These are phyloP conservation scores for Numenius arquata DNA, from an alignment of 2,113 vertebrate genomes.

Conservation along the genomic window DNA sequence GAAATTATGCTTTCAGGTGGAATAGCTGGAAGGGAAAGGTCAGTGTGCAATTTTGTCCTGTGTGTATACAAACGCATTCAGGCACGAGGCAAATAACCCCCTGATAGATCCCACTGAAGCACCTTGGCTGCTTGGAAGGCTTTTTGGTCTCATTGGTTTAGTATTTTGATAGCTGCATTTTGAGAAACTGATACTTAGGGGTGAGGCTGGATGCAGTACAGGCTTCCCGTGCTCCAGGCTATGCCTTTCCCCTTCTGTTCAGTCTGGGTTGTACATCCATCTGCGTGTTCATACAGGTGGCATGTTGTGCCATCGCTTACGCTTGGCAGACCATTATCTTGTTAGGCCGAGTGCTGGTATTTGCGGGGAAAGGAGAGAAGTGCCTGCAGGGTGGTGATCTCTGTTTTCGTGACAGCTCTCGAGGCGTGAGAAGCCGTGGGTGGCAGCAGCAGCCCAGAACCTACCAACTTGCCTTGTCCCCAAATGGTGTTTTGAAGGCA, in stretches of 20 bases:
- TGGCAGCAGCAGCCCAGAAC: background rate
- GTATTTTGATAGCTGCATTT: background rate
- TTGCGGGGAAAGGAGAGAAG: background rate
- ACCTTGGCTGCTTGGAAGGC: background rate
- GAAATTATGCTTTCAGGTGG: background rate
- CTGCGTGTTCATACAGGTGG: background rate
- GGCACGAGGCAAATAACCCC: background rate
- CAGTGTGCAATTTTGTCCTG: background rate
- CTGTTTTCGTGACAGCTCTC: background rate
- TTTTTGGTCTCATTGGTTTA: background rate
- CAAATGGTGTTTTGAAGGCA: background rate
- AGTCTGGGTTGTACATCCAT: background rate
- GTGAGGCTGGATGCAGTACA: background rate
- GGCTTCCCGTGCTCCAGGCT: background rate
- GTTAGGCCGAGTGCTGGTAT: background rate
- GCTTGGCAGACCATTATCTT: background rate
- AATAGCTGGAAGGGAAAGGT: background rate
- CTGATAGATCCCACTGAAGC: no score
- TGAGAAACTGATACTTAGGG: accelerated
- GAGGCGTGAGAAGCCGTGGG: background rate
- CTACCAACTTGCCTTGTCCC: background rate
- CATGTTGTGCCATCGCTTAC: background rate
- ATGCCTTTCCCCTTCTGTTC: background rate
- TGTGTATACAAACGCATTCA: background rate
- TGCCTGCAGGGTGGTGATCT: background rate